These are phyloP conservation scores for Drosophila bunnanda DNA, from an alignment of 2,888 invertebrate genomes.

Conservation along the genomic window DNA sequence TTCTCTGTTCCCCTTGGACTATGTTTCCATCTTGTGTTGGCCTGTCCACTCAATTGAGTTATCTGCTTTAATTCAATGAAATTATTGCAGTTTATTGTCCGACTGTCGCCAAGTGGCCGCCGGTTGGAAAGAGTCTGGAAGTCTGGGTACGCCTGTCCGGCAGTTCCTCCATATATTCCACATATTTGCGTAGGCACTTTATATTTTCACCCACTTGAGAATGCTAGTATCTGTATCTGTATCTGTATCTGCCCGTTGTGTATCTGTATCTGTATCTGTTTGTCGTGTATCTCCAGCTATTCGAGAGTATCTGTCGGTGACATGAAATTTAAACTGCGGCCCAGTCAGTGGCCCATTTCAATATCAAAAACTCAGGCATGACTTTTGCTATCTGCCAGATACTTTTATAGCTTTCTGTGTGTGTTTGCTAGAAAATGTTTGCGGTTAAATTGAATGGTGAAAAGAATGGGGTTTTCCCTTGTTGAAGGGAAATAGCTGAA, in stretches of 20 bases:
- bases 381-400: conserved; percentile 38
- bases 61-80: conserved; percentile 74
- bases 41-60: conserved; percentile 71
- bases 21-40: conserved; percentile 11
- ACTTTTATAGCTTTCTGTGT: conserved; percentile 14
- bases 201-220: conserved; percentile 29
- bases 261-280: not conserved
- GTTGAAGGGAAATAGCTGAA: not conserved
- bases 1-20: not conserved
- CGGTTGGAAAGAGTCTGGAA: conserved; percentile 16
- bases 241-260: conserved; percentile 6
- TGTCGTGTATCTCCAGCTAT: conserved; percentile 18
- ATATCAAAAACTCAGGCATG: conserved; percentile 53
- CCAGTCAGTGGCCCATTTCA: conserved; percentile 49
- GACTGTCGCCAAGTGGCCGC: conserved; percentile 58
- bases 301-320: conserved; percentile 54
- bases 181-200: conserved; percentile 28
- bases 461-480: not conserved
- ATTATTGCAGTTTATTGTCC: conserved; percentile 66
- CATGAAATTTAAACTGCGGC: conserved; percentile 63
- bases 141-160: conserved; percentile 11
- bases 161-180: conserved; percentile 12
- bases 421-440: conserved; percentile 41
- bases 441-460: conserved; percentile 41
- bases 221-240: conserved; percentile 15